A percentile compares a stretch with the other conserved stretches of the same genome.
phyloP scores from a whole-genome alignment of 2,888 invertebrate genomes.

The Tuberolachnus salignus region DNA sequence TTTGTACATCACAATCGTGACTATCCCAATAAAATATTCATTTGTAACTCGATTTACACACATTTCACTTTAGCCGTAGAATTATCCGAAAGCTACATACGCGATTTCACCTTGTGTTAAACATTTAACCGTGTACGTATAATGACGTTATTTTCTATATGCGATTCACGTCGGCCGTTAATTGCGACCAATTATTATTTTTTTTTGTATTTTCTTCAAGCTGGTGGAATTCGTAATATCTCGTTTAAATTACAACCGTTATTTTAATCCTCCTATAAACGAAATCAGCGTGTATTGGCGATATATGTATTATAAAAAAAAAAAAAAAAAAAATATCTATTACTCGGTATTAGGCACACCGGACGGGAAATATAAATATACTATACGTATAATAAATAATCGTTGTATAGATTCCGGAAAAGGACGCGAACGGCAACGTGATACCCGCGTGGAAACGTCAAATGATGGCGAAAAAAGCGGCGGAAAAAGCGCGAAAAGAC shows the following conservation, averaged over 20 bases:
- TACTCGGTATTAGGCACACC: no score
- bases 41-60: background rate
- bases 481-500: constrained; percentile 89
- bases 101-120: constrained; percentile 35
- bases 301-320: no score
- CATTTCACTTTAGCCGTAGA: constrained; percentile 28
- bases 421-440: constrained; percentile 83
- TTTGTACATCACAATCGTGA: constrained; percentile 4
- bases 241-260: background rate
- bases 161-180: constrained; percentile 23
- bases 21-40: constrained; percentile 4
- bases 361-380: no score
- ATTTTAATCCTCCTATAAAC: no score
- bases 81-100: constrained; percentile 33
- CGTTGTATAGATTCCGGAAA: constrained; percentile 80
- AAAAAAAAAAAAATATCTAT: no score
- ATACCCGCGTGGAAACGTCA: constrained; percentile 96
- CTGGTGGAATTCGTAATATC: background rate
- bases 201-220: no score
- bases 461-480: constrained; percentile 92
- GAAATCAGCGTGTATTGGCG: no score
- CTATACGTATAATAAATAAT: no score
- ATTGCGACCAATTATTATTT: constrained; percentile 11
- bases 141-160: constrained; percentile 15
- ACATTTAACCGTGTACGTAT: background rate